Percentiles rank a stretch among this genome's conserved stretches.
Evolutionary conservation across 2,113 vertebrate genomes (phyloP).

Genomic region (Hiodon alosoides): DNA sequence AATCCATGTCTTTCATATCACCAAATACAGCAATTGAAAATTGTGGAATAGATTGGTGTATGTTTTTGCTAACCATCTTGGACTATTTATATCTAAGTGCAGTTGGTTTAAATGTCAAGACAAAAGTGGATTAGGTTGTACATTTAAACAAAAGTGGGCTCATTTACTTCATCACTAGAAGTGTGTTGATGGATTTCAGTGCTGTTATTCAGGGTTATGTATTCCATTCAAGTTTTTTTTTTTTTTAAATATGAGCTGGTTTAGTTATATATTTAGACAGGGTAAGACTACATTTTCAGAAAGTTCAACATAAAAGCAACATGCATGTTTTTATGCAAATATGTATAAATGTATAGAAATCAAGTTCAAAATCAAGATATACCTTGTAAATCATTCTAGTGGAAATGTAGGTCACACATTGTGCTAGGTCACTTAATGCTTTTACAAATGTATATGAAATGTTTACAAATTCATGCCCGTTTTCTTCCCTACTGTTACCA

Average conservation of each 20-base stretch:
- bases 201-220: slow-evolving; percentile 19
- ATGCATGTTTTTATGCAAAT: slow-evolving; percentile 65
- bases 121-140: neutral
- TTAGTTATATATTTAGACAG: no score
- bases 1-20: no score
- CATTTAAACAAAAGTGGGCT: slow-evolving; percentile 31
- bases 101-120: neutral
- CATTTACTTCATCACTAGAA: slow-evolving; percentile 37
- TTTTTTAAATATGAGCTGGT: no score
- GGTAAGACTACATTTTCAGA: neutral
- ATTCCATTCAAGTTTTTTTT: slow-evolving; percentile 28
- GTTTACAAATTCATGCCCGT: no score
- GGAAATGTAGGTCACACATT: no score
- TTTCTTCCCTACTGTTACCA: no score
- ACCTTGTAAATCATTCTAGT: no score
- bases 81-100: neutral
- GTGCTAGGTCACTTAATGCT: no score
- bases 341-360: slow-evolving; percentile 67
- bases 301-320: slow-evolving; percentile 56
- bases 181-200: slow-evolving; percentile 25
- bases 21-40: no score
- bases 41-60: no score
- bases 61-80: neutral
- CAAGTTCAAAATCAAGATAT: slow-evolving; percentile 32
- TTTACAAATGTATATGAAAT: no score